phyloP scores from a whole-genome alignment of 2,888 invertebrate genomes.

The Rhamnusium bicolor region DNA sequence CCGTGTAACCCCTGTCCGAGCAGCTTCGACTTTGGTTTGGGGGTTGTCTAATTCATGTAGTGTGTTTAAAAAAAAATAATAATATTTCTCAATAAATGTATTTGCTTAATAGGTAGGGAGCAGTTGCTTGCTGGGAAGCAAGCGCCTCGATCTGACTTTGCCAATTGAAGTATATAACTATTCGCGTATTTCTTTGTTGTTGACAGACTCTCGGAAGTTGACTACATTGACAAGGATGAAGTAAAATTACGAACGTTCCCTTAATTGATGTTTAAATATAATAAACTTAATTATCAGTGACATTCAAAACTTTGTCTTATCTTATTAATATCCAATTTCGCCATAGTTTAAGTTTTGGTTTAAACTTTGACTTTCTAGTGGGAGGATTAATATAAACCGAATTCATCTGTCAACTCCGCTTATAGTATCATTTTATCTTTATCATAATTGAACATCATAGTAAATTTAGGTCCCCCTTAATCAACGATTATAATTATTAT shows the following conservation, averaged over 20 bases:
- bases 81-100: no score
- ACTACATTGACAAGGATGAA: neutral
- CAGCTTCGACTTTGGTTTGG: no score
- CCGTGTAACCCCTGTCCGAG: no score
- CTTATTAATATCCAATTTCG: conserved; percentile 7
- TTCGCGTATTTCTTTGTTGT: neutral
- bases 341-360: neutral
- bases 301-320: conserved; percentile 8
- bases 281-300: conserved; percentile 11
- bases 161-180: no score
- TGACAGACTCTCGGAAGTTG: neutral
- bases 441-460: conserved; percentile 16
- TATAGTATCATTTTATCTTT: conserved; percentile 17
- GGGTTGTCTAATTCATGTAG: no score
- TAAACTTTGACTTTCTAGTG: conserved; percentile 3
- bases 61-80: no score
- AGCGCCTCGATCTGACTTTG: no score
- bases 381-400: conserved; percentile 7
- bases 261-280: conserved; percentile 6
- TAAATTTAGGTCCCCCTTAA: conserved; percentile 15
- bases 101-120: no score
- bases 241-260: neutral
- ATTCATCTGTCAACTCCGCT: conserved; percentile 5
- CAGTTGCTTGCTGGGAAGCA: no score
- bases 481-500: conserved; percentile 8